Conservation (phyloP, 2,888 invertebrate species). For the Metalampra italica region DNA sequence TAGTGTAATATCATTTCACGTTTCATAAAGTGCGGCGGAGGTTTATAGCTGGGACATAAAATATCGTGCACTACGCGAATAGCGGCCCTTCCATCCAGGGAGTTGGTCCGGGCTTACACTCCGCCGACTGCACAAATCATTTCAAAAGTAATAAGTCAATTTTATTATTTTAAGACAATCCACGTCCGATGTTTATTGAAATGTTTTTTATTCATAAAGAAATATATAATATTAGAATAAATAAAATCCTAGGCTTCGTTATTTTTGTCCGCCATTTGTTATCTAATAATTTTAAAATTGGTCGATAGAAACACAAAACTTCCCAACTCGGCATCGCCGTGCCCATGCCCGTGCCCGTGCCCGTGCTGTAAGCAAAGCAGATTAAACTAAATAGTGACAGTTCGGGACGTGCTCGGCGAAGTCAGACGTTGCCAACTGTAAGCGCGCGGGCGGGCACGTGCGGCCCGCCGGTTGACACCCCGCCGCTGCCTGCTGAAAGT, state of each 20-base stretch:
- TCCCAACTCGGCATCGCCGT: background rate
- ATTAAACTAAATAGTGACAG: background rate
- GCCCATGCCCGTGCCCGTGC: no score
- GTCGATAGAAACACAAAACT: background rate
- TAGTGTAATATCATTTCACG: constrained; percentile 10
- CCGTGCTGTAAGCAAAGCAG: background rate
- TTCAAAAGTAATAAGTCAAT: no score
- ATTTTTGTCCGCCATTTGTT: no score
- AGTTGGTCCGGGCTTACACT: background rate
- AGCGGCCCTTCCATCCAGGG: background rate
- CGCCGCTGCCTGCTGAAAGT: background rate
- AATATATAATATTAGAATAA: no score
- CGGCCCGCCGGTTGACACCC: constrained; percentile 2
- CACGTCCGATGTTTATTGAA: no score
- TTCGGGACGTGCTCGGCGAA: background rate
- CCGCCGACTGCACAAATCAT: no score
- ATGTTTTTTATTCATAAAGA: no score
- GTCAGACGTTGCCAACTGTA: background rate
- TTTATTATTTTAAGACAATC: no score
- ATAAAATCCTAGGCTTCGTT: no score
- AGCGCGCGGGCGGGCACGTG: constrained; percentile 2
- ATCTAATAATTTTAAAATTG: no score
- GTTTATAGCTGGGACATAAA: constrained; percentile 1
- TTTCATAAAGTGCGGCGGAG: constrained; percentile 4
- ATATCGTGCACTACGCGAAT: background rate